These are phyloP conservation scores for Capreolus pygargus DNA, from an alignment of 2,113 vertebrate species.

Conservation along the genomic window DNA sequence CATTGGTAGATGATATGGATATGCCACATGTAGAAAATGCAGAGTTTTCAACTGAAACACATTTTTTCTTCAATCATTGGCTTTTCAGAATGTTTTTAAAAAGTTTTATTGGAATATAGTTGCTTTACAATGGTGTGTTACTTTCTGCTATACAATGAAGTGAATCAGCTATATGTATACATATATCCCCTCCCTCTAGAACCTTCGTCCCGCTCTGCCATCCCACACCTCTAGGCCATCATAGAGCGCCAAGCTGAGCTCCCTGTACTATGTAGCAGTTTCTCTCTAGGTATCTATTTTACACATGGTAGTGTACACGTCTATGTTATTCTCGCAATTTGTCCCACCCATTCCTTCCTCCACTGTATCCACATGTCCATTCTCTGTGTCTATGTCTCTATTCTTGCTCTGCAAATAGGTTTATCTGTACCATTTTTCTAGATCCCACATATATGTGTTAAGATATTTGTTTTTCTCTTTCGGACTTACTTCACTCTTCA, in stretches of 20 bases:
- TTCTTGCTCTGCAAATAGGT: background rate
- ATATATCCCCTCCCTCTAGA: background rate
- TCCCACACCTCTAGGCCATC: background rate
- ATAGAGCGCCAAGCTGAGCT: background rate
- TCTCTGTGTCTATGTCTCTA: background rate
- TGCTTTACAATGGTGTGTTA: background rate
- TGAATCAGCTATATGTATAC: background rate
- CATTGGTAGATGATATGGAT: background rate
- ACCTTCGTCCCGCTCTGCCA: background rate
- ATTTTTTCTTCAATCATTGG: background rate
- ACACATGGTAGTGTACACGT: background rate
- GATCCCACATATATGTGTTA: background rate
- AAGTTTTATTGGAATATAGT: background rate
- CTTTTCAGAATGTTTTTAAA: background rate
- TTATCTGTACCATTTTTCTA: background rate
- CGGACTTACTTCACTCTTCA: background rate
- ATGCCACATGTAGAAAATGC: background rate
- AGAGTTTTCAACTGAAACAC: background rate
- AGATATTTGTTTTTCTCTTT: background rate
- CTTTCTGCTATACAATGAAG: background rate
- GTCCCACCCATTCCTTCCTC: background rate
- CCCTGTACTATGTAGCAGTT: background rate
- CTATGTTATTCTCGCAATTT: background rate
- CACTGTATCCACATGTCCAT: background rate
- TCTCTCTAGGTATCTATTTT: background rate